Evolutionary conservation across 2,113 vertebrate genomes (phyloP), one percentile per base, ranked within the genome.

Genomic region (Ciconia stormi): DNA sequence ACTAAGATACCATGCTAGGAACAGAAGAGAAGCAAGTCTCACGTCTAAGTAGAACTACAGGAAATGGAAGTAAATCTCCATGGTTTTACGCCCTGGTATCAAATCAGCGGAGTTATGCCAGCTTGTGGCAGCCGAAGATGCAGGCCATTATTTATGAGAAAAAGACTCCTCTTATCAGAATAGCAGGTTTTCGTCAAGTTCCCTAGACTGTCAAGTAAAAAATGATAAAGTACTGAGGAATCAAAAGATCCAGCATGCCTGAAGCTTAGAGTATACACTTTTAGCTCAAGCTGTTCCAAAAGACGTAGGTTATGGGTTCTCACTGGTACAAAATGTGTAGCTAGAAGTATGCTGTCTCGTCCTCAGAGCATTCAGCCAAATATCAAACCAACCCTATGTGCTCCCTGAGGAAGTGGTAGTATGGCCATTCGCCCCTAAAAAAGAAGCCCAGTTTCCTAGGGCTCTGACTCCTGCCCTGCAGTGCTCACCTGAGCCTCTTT

Each of bases 351-450:
- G 13, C 6, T 56, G 1, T 52, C 20, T 59, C 16, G 19, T 87
- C 27, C 34, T 47, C 56, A 63, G 44, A 46, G 7, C 3, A 1
- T 78, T 86, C 34, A 77, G 38, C 10, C 65, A 78, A 62, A 38
- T 49, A 58, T 5, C 52, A 66, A 16, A 49, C 16, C 69, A 69
- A 32, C 8, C 3, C 26, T 11, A 1, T 0, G 0, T 36, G 7
- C 42, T 82, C 42, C 19, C 46, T 0, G 0, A 44, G 44, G 21
- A 95, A 59, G 18, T 40, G 34, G 40, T 32, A 49, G 30, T 11
- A 21, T 17, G 36, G 7, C 26, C 13, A 10, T 78, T 74, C 25
- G 65, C 62, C 47, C 30, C 16, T 20, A 29, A 38, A 89, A 46
- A 3, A 65, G 34, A 40, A 65, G 10, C 8, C 11, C 46, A 6